These are phyloP conservation scores for Brenthis daphne DNA, from an alignment of 2,888 invertebrate genomes.

Conservation along the genomic window DNA sequence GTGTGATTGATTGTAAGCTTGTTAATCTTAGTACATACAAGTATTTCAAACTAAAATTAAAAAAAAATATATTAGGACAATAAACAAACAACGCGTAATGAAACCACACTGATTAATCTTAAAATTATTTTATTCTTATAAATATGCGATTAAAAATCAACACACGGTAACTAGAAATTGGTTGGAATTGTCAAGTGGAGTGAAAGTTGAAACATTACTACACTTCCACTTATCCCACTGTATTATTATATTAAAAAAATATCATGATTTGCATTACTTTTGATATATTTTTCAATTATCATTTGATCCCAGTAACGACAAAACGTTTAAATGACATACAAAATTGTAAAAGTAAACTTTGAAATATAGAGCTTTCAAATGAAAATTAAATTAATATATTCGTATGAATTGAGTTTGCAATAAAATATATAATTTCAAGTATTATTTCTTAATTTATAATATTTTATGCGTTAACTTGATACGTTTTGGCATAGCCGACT, in stretches of 20 bases:
- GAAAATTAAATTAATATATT: no score
- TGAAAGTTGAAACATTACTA: no score
- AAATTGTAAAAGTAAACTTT: no score
- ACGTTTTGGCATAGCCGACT: not conserved
- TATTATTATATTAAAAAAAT: no score
- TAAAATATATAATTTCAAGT: not conserved
- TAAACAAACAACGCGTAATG: slow-evolving; percentile 11
- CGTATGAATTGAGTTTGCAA: not conserved
- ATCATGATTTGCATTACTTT: no score
- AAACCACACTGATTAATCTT: not conserved
- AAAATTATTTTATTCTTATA: not conserved
- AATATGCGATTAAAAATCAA: no score
- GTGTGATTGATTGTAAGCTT: slow-evolving; percentile 8
- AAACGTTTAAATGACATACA: no score
- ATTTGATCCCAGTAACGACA: no score
- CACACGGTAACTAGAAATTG: no score
- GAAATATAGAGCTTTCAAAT: not conserved
- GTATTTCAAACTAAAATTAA: not conserved
- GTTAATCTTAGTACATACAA: not conserved
- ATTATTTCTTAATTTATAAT: not conserved
- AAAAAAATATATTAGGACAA: slow-evolving; percentile 3
- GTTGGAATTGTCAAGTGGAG: no score
- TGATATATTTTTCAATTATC: no score
- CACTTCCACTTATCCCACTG: no score
- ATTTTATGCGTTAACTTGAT: not conserved